phyloP scores from a whole-genome alignment of 1,140 invertebrate species.

The Calliphora vicina region DNA sequence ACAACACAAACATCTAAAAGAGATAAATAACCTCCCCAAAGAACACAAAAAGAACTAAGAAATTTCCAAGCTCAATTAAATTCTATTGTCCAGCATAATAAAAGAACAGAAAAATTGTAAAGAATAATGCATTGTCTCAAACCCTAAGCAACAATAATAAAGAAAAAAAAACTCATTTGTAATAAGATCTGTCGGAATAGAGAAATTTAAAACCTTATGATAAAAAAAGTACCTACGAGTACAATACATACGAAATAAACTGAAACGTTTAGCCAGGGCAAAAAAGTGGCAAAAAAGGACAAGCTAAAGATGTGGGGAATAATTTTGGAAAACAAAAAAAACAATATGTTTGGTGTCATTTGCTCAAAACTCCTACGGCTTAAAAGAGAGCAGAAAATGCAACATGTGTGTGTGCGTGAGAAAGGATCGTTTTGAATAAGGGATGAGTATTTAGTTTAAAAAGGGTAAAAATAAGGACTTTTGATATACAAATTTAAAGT shows the following conservation, averaged over 20 bases:
- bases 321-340: background rate
- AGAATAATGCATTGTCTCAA: background rate
- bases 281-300: background rate
- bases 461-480: no score
- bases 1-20: no score
- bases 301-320: background rate
- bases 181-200: background rate
- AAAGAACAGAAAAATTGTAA: background rate
- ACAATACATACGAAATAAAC: no score
- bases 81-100: constrained; percentile 10
- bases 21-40: constrained; percentile 25
- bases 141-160: background rate
- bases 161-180: background rate
- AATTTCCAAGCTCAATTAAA: constrained; percentile 11
- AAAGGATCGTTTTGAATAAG: no score
- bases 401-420: background rate
- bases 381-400: background rate
- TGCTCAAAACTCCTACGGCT: background rate
- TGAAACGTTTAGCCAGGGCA: no score
- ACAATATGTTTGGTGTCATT: background rate
- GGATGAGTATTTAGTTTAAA: no score
- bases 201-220: background rate
- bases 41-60: background rate
- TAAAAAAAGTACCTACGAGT: background rate
- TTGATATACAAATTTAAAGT: no score